A percentile compares a stretch with the other conserved stretches of the same genome.
Conservation (phyloP, 2,797 vertebrate genomes). For the Eulemur coronatus region DNA sequence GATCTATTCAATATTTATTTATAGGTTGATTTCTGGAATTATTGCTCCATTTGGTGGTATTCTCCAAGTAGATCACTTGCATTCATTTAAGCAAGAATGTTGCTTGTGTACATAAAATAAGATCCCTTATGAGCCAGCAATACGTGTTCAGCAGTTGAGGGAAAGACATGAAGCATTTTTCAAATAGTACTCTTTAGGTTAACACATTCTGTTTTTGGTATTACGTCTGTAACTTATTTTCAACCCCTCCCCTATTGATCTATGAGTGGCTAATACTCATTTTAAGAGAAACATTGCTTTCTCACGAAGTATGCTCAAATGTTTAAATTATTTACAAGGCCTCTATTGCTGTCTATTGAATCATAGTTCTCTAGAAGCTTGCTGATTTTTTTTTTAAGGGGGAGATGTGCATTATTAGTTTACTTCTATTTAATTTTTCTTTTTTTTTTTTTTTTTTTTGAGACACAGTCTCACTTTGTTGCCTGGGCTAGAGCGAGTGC, state of each 20-base stretch:
- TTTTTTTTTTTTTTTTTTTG: no score
- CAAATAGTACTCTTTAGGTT: neutral
- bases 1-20: neutral
- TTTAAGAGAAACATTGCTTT: neutral
- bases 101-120: neutral
- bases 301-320: neutral
- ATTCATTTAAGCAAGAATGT: neutral
- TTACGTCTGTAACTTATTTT: neutral
- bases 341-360: neutral
- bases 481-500: no score
- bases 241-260: neutral
- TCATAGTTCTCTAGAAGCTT: neutral
- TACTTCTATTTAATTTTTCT: neutral
- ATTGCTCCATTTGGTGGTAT: neutral
- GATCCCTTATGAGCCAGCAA: neutral
- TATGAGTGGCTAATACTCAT: neutral
- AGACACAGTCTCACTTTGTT: no score
- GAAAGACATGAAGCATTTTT: neutral
- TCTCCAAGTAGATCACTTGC: neutral
- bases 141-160: neutral
- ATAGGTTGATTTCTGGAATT: neutral
- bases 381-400: neutral
- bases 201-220: neutral
- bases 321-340: neutral
- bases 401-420: neutral